Base-by-base conservation (phyloP, 1,140 invertebrate species). In the Drosophila ambigua region DNA sequence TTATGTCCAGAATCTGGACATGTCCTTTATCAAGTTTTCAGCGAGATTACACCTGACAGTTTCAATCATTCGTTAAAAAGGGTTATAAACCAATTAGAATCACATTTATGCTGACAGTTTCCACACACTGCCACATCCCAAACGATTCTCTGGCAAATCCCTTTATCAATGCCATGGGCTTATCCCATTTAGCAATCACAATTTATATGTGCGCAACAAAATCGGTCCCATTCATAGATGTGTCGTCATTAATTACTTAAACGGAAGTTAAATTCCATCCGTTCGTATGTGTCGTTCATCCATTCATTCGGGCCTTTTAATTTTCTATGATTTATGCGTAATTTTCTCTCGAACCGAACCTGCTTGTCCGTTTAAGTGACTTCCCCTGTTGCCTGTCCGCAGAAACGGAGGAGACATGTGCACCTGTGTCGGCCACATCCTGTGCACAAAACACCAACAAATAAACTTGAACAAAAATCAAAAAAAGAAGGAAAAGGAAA, bases 261-360 rank as follows among this genome's bases (percentile, higher is more conserved):
- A 75, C 72, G 71, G 72, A 75, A 75, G 71, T 75, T 46, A 74
- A 69, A 71, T 73, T 63, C 71, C 69, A 75, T 64, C 62, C 61
- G 62, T 66, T 75, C 63, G 61, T 16, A 41, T 65, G n/a, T 2
- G 7, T 64, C 46, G 1, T 8, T 45, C 24, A 53, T n/a, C 63
- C 69, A 55, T 57, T 65, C 48, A 35, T 55, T 66, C 49, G 54
- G 62, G 52, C 35, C 53, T 68, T 87, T 85, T 85, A 81, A 85
- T 85, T 87, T 87, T 81, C 82, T 81, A 87, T 81, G 82, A 85
- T 87, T 85, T 85, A 85, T 85, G 81, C 79, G 79, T 75, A 74
- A 71, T 51, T 77, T 73, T 59, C 63, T 64, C 60, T 59, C 77
- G 52, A 44, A 24, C 23, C 23, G 3, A 64, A 39, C 51, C 61